Percentiles rank a stretch among this genome's conserved stretches.
Evolutionary conservation across 2,113 vertebrate species (phyloP).

Genomic region (Australoheros scitulus): DNA sequence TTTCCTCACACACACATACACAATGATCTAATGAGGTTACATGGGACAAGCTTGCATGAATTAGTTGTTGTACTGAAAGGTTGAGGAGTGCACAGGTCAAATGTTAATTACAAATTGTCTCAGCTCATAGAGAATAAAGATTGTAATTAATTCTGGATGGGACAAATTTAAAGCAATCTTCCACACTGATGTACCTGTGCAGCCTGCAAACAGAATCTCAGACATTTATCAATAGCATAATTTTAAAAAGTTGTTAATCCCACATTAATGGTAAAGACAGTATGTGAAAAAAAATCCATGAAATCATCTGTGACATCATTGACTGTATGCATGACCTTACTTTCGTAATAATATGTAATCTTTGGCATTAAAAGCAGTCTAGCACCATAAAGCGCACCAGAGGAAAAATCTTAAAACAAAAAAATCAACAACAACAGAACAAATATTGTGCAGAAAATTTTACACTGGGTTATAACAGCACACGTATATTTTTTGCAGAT

Average conservation of each 20-base stretch:
- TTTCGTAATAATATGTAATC: not conserved
- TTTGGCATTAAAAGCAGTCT: not conserved
- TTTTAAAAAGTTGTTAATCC: conserved; percentile 29
- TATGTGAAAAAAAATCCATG: conserved; percentile 15
- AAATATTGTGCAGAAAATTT: no score
- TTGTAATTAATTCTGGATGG: conserved; percentile 65
- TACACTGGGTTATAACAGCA: no score
- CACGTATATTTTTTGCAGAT: no score
- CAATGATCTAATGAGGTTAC: conserved; percentile 68
- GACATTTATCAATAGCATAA: conserved; percentile 25
- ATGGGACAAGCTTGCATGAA: conserved; percentile 57
- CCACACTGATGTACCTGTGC: conserved; percentile 34
- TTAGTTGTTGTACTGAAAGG: conserved; percentile 57
- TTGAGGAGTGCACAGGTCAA: conserved; percentile 53
- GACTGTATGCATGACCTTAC: not conserved
- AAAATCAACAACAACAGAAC: no score
- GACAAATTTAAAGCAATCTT: conserved; percentile 47
- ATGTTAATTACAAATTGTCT: conserved; percentile 74
- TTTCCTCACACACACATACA: conserved; percentile 26
- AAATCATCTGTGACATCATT: conserved; percentile 4
- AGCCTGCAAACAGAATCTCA: conserved; percentile 9
- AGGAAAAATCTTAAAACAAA: no score
- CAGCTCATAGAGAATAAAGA: conserved; percentile 66
- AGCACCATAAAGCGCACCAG: not conserved
- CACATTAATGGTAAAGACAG: conserved; percentile 29